A percentile compares a stretch with the other conserved stretches of the same genome.
Evolutionary conservation across 2,888 invertebrate species (phyloP).

Genomic region (Phytoseiulus persimilis): DNA sequence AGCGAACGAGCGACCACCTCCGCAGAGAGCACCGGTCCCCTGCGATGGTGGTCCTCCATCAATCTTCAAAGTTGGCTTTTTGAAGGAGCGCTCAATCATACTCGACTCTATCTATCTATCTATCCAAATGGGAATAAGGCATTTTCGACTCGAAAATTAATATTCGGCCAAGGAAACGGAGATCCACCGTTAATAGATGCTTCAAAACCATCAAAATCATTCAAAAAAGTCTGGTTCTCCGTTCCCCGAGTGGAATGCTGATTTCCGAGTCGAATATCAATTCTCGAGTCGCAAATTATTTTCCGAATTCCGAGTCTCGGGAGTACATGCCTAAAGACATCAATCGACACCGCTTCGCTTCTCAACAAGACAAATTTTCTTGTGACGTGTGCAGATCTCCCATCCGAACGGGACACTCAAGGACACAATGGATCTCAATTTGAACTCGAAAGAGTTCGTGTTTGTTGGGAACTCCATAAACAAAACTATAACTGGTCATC

Average conservation of each 20-base stretch:
- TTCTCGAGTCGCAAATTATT: neutral
- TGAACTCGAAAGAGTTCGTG: neutral
- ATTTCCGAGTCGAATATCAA: too few species aligned
- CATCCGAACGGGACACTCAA: constrained; percentile 16
- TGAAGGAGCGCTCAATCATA: neutral
- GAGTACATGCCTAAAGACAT: too few species aligned
- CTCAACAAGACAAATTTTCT: neutral
- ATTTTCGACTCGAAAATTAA: too few species aligned
- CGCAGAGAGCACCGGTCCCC: neutral
- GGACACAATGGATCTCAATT: neutral
- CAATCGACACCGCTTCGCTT: too few species aligned
- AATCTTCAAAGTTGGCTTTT: neutral
- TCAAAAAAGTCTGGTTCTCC: too few species aligned
- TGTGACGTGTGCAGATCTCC: neutral
- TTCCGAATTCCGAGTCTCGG: neutral
- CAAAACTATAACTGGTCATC: constrained; percentile 17
- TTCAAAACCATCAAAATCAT: too few species aligned
- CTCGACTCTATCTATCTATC: neutral
- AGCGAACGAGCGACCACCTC: neutral
- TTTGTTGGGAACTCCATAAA: neutral
- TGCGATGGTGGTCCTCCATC: neutral
- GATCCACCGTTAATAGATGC: too few species aligned
- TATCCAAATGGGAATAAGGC: too few species aligned
- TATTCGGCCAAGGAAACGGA: too few species aligned
- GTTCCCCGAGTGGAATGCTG: too few species aligned